Conservation (phyloP, 2,113 vertebrate species). For the Lepidothrix coronata region DNA sequence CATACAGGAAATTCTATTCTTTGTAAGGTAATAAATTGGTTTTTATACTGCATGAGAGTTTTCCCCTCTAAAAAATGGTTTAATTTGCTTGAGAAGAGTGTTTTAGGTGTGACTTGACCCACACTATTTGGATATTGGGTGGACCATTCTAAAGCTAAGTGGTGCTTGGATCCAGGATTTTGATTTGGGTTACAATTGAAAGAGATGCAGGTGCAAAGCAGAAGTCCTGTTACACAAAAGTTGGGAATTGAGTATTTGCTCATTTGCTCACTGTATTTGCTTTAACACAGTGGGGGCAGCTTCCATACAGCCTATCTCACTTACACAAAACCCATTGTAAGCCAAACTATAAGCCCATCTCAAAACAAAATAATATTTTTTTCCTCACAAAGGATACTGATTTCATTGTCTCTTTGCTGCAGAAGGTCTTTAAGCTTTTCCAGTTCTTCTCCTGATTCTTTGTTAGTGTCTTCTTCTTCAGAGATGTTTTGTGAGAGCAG, state of each 20-base stretch:
- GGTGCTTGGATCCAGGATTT: neutral
- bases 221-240: neutral
- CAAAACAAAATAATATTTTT: neutral
- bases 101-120: neutral
- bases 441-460: slow-evolving; percentile 55
- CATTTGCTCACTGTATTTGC: neutral
- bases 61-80: neutral
- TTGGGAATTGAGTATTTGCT: neutral
- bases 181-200: neutral
- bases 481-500: neutral
- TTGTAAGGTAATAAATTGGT: neutral
- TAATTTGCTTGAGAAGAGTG: neutral
- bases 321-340: neutral
- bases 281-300: neutral
- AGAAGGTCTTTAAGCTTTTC: slow-evolving; percentile 81
- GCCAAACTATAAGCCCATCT: neutral
- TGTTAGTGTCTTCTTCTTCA: neutral
- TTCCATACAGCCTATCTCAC: neutral
- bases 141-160: neutral
- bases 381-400: slow-evolving; percentile 88
- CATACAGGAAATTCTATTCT: slow-evolving; percentile 35
- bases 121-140: neutral
- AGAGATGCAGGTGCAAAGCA: neutral
- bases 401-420: slow-evolving; percentile 89
- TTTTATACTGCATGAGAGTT: neutral